Conservation (phyloP, 2,888 invertebrate genomes). For the Dicranocentrus wangi region DNA sequence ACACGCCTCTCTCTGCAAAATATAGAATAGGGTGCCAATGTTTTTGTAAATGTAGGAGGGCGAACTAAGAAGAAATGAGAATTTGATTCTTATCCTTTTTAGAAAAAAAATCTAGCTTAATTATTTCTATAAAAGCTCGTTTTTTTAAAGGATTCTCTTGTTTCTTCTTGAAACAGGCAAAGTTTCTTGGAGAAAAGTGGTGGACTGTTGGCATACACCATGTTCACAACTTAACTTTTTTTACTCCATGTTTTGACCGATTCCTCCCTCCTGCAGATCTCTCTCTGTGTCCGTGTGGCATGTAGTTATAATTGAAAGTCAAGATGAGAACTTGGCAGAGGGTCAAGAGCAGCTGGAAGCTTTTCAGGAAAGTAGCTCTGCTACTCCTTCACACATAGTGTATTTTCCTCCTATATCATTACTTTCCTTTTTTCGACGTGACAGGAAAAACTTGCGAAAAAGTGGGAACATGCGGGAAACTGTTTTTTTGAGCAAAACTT, state of each 20-base stretch:
- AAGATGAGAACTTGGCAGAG: constrained; percentile 47
- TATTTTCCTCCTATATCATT: too few relatives aligned
- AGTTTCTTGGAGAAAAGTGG: background rate
- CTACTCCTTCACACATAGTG: too few relatives aligned
- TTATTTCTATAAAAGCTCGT: constrained; percentile 32
- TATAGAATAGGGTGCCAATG: too few relatives aligned
- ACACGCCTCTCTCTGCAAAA: too few relatives aligned
- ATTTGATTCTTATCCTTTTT: constrained; percentile 59
- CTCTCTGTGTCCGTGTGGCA: background rate
- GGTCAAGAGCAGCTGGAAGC: constrained; percentile 58
- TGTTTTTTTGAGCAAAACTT: background rate
- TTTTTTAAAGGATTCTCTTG: background rate
- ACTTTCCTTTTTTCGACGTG: too few relatives aligned
- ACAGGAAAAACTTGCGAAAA: background rate
- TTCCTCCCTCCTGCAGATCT: background rate
- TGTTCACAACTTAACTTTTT: background rate
- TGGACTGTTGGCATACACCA: background rate
- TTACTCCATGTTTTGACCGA: constrained; percentile 5
- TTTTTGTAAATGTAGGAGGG: background rate
- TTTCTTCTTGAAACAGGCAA: background rate
- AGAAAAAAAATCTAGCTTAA: constrained; percentile 48
- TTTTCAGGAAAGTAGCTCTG: too few relatives aligned
- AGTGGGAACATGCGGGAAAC: background rate
- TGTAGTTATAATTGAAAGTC: constrained; percentile 16
- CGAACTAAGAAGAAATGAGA: constrained; percentile 33